A percentile compares a stretch with the other conserved stretches of the same genome.
phyloP scores from a whole-genome alignment of 2,797 vertebrate genomes.

The Enteromius anoplus region DNA sequence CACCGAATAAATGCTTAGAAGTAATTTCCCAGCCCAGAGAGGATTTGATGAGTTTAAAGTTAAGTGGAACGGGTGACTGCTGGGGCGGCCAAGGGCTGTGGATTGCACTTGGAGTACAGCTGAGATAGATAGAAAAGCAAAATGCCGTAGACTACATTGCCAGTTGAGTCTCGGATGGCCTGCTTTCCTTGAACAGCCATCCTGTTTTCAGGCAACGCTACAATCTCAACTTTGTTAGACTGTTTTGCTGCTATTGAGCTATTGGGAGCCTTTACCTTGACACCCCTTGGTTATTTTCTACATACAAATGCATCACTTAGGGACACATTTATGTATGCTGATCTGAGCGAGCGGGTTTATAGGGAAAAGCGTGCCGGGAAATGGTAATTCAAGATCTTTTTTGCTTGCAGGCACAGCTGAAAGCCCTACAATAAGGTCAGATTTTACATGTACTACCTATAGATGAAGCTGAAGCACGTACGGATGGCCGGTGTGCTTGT shows the following conservation, averaged over 20 bases:
- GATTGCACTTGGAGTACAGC: conserved; percentile 33
- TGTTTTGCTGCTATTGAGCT: conserved; percentile 7
- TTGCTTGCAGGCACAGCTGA: neutral
- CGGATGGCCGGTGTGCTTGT: neutral
- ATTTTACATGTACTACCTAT: conserved; percentile 10
- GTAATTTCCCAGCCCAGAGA: conserved; percentile 52
- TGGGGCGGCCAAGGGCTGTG: conserved; percentile 32
- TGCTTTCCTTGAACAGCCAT: conserved; percentile 10
- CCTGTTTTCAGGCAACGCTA: conserved; percentile 8
- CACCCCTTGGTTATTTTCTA: conserved; percentile 22
- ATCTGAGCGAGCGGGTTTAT: neutral
- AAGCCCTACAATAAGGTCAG: conserved; percentile 1
- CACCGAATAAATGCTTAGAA: conserved; percentile 55
- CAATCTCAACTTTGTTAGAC: neutral
- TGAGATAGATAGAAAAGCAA: conserved; percentile 49
- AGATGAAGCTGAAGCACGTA: neutral
- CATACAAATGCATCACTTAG: conserved; percentile 38
- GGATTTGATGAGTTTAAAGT: conserved; percentile 53
- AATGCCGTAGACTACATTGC: conserved; percentile 26
- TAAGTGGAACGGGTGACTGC: conserved; percentile 47
- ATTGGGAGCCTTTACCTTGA: neutral
- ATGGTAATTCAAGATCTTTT: neutral
- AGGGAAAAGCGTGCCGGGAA: neutral
- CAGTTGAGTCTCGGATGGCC: conserved; percentile 2
- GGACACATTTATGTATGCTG: neutral